phyloP scores from a whole-genome alignment of 2,797 vertebrate species.

The Enteromius thamalakanensis region DNA sequence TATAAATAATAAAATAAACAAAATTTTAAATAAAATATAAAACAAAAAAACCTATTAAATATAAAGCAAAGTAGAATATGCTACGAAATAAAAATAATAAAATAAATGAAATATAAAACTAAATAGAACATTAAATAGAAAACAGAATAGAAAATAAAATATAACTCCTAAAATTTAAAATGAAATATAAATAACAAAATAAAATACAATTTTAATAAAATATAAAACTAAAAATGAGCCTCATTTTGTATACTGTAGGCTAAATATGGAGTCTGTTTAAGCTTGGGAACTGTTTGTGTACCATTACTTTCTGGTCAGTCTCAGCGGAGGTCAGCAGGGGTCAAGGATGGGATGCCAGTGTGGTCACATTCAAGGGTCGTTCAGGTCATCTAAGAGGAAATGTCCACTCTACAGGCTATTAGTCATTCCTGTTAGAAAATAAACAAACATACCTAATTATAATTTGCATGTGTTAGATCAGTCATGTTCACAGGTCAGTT shows the following conservation, averaged over 20 bases:
- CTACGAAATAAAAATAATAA: not conserved
- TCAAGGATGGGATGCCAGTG: not conserved
- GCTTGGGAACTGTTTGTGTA: not conserved
- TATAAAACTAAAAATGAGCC: no score
- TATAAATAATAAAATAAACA: no score
- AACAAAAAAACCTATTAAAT: no score
- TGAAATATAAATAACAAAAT: no score
- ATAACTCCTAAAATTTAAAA: no score
- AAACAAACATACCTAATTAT: not conserved
- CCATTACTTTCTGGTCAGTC: not conserved
- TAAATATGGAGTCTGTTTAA: not conserved
- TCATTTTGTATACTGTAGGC: not conserved
- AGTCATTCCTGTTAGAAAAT: not conserved
- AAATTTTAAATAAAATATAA: not conserved
- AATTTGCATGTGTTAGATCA: not conserved
- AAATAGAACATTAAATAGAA: no score
- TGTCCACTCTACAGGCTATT: constrained; percentile 3
- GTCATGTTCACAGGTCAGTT: not conserved
- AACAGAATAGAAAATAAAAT: not conserved
- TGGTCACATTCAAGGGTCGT: not conserved
- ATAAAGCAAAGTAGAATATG: not conserved
- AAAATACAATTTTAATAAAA: no score
- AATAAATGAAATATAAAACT: not conserved
- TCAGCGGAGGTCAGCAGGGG: not conserved
- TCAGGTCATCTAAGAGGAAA: not conserved